Conservation (phyloP, 2,113 vertebrate genomes). For the Polypterus bichir region DNA sequence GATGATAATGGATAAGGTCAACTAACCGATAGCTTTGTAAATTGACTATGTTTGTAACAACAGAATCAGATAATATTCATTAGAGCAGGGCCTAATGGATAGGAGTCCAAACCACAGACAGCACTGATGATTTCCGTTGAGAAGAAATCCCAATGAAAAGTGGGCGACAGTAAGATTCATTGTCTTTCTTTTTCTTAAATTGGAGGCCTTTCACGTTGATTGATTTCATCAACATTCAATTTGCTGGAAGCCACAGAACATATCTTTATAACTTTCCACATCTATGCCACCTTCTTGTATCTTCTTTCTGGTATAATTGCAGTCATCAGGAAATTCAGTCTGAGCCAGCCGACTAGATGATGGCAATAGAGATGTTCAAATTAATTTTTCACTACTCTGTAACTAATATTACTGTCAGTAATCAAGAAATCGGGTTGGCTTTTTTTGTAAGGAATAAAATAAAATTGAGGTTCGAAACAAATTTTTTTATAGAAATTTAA, state of each 20-base stretch:
- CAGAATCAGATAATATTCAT: constrained; percentile 46
- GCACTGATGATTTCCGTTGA: constrained; percentile 22
- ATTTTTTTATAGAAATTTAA: too few relatives aligned
- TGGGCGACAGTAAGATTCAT: constrained; percentile 17
- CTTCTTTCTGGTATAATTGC: too few relatives aligned
- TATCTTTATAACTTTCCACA: constrained; percentile 3
- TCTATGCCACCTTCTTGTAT: too few relatives aligned
- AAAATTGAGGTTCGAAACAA: too few relatives aligned
- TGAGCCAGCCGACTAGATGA: too few relatives aligned
- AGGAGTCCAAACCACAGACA: constrained; percentile 37
- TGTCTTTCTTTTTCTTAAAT: constrained; percentile 16
- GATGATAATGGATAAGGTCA: constrained; percentile 52
- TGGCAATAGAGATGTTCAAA: too few relatives aligned
- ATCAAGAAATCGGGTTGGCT: too few relatives aligned
- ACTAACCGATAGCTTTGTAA: constrained; percentile 47
- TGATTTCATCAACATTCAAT: constrained; percentile 9
- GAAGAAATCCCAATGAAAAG: constrained; percentile 31
- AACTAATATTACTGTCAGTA: too few relatives aligned
- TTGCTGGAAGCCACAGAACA: constrained; percentile 5
- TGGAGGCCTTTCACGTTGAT: constrained; percentile 6
- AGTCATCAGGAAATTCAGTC: too few relatives aligned
- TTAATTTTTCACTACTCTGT: too few relatives aligned
- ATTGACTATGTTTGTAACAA: constrained; percentile 57
- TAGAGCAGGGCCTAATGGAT: constrained; percentile 47
- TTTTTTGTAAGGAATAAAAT: too few relatives aligned